Evolutionary conservation across 2,888 invertebrate genomes (phyloP).

Genomic region (Ecliptopera silaceata): DNA sequence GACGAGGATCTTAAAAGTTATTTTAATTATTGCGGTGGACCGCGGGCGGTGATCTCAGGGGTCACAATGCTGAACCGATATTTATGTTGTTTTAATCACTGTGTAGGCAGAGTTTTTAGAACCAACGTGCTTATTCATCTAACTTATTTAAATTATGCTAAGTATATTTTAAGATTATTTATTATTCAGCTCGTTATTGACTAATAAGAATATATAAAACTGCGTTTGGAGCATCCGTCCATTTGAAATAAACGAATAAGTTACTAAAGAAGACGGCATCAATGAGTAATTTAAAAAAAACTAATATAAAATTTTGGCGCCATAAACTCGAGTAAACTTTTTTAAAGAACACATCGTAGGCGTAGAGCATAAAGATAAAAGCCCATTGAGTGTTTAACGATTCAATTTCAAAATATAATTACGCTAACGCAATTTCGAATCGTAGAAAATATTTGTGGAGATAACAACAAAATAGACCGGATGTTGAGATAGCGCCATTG

Average conservation of each 20-base stretch:
- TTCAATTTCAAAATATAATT: conserved; percentile 68
- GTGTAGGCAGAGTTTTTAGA: neutral
- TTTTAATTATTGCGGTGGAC: conserved; percentile 73
- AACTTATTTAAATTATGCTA: too few relatives aligned
- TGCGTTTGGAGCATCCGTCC: too few relatives aligned
- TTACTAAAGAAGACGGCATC: conserved; percentile 10
- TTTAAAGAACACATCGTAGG: conserved; percentile 1
- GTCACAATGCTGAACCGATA: conserved; percentile 27
- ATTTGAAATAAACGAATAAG: too few relatives aligned
- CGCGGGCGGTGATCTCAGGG: conserved; percentile 44
- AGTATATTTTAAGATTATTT: too few relatives aligned
- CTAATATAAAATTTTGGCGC: too few relatives aligned
- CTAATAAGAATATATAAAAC: too few relatives aligned
- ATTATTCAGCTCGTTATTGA: too few relatives aligned
- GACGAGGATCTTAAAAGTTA: conserved; percentile 51
- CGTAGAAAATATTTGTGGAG: conserved; percentile 48
- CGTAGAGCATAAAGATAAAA: conserved; percentile 25
- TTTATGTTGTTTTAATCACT: conserved; percentile 40
- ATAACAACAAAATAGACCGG: conserved; percentile 64
- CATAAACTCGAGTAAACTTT: conserved; percentile 16
- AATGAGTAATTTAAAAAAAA: too few relatives aligned
- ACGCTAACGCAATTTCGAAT: conserved; percentile 53
- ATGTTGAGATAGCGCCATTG: conserved; percentile 61
- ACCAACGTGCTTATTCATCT: too few relatives aligned
- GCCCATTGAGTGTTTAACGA: conserved; percentile 55